Evolutionary conservation across 1,140 invertebrate genomes (phyloP).

Genomic region (Euwallacea fornicatus): DNA sequence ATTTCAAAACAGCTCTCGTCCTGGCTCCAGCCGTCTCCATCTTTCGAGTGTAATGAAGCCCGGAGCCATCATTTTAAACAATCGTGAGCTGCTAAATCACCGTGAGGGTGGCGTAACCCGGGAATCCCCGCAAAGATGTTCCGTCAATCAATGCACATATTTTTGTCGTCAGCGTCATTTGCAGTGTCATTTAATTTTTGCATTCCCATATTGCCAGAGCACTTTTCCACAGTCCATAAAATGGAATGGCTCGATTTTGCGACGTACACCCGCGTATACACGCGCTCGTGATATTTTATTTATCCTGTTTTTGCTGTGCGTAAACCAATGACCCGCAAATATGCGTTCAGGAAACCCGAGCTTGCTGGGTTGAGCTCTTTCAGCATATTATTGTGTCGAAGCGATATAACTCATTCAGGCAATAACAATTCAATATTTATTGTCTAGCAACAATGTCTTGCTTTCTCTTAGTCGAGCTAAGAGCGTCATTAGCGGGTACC

Average conservation of each 20-base stretch:
- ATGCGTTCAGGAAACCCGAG: slow-evolving; percentile 43
- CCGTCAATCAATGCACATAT: slow-evolving; percentile 36
- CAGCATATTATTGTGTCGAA: slow-evolving; percentile 15
- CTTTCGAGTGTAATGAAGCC: slow-evolving; percentile 36
- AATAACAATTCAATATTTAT: too few species aligned
- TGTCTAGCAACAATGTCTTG: too few species aligned
- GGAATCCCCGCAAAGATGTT: slow-evolving; percentile 11
- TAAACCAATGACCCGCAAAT: slow-evolving; percentile 51
- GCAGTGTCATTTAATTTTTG: slow-evolving; percentile 48
- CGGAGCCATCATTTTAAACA: slow-evolving; percentile 36
- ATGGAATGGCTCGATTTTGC: slow-evolving; percentile 44
- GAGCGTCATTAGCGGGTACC: neutral
- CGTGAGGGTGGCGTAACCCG: neutral
- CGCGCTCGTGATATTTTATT: slow-evolving; percentile 50
- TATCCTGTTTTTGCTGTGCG: slow-evolving; percentile 47
- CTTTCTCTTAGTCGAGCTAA: neutral
- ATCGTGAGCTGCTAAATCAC: slow-evolving; percentile 32
- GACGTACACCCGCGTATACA: slow-evolving; percentile 23
- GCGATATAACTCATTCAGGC: neutral
- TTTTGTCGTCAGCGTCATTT: slow-evolving; percentile 42
- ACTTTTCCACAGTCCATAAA: slow-evolving; percentile 52
- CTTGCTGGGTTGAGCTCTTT: slow-evolving; percentile 16
- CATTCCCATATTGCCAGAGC: slow-evolving; percentile 48
- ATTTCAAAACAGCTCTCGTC: slow-evolving; percentile 27
- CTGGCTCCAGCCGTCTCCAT: slow-evolving; percentile 27